Base-by-base conservation (phyloP, 2,888 invertebrate species). In the Habroteleia sp. region DNA sequence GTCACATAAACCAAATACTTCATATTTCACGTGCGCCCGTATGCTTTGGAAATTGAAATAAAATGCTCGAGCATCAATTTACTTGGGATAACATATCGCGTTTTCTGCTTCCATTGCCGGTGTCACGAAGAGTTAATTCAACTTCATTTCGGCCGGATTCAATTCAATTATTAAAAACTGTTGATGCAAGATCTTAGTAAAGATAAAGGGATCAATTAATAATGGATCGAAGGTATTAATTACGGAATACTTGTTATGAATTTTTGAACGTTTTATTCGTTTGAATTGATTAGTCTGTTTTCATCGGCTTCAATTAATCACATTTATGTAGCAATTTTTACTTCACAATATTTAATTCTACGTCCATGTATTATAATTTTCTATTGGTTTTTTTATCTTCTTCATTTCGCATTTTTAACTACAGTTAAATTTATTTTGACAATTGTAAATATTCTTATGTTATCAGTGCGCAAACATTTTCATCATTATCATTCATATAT, bases 1-100 rank as follows among this genome's bases (percentile, higher is more conserved):
- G 72, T 76, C 76, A 56, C 39, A 76, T 76, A 72, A 66, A 66
- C 72, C 56, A 68, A 76, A 72, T 76, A 72, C 72, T 76, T 76
- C 71, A 76, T 76, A 76, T 68, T 76, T 72, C 68, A 76, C 72
- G 39, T 39, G 48, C 41, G 44, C 52, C 41, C 58, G 62, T 54
- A 42, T 52, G 31, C 68, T 72, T 72, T 63, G 31, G 37, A 72
- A 68, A 72, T 76, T 63, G 62, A 63, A 69, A 74, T 65, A 39
- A 66, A 73, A 69, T 58, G 63, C 50, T 23, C 31, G 46, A n/a
- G 42, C 58, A 63, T 74, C 73, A 66, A 60, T 66, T 66, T 58
- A 29, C 54, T 8, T 42, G 39, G 56, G 50, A 58, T 65, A 63
- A 63, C 46, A 41, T 63, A 65, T 65, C 72, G 50, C 35, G 41